Base-by-base conservation (phyloP, 2,888 invertebrate species). In the Mimumesa dahlbomi region DNA sequence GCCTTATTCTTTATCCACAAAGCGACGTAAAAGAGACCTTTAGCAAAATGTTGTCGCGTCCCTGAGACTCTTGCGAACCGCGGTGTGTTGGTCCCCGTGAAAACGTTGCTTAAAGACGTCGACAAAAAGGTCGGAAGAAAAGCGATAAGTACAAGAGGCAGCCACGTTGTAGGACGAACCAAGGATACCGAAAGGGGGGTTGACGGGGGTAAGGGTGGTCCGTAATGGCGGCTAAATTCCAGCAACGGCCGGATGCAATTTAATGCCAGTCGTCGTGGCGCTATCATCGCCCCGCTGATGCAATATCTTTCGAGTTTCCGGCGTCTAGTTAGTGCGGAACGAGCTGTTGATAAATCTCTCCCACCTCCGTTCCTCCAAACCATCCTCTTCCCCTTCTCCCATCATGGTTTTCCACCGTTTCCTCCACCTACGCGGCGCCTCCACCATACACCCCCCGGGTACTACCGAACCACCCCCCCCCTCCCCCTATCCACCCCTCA, bases 261-360 rank as follows among this genome's bases (percentile, higher is more conserved):
- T 88, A 87, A 88, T 87, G 87, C 85, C 82, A 85, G 83, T 85
- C 85, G 83, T 84, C 85, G 82, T 75, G 82, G 80, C 78, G 79
- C 85, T 85, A 87, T 87, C 88, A 88, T 87, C 84, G 82, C 84
- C 78, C 72, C 82, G 83, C 86, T 86, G 87, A 88, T 86, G 88
- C 85, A 87, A 88, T 88, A 88, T 87, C 87, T 87, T 88, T 85
- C 85, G 81, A 84, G 87, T 87, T 85, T 82, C 85, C 85, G 83
- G 81, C 82, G 86, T 87, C 87, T 87, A 87, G 88, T 87, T 88
- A 88, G 86, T 81, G 81, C 84, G 84, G 80, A 88, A 87, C 84
- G 86, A 87, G 88, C 84, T 87, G 87, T 88, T 88, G 87, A 88
- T 88, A 86, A 87, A 87, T 87, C 85, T 84, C 81, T 78, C 83